phyloP scores from a whole-genome alignment of 2,888 invertebrate genomes.

The Mythimna loreyi region DNA sequence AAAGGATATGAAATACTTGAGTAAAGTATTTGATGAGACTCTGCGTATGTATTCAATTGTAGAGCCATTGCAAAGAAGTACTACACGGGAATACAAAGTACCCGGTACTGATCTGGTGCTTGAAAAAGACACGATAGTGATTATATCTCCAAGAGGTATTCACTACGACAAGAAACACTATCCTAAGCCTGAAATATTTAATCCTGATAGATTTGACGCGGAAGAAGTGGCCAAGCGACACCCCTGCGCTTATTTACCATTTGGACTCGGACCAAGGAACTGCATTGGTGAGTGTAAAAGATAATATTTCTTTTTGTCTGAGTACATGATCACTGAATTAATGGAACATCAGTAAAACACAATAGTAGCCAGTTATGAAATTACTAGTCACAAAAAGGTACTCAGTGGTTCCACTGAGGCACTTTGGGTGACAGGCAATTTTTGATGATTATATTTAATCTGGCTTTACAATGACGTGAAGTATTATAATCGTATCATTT shows the following conservation, averaged over 20 bases:
- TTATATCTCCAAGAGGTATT: slow-evolving; percentile 75
- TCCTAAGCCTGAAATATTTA: slow-evolving; percentile 82
- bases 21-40: slow-evolving; percentile 77
- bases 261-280: slow-evolving; percentile 82
- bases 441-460: background rate
- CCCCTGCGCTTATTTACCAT: slow-evolving; percentile 79
- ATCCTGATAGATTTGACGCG: slow-evolving; percentile 83
- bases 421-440: no score
- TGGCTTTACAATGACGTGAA: background rate
- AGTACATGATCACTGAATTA: no score
- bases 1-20: slow-evolving; percentile 79
- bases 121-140: slow-evolving; percentile 74
- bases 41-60: slow-evolving; percentile 84
- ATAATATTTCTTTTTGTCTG: no score
- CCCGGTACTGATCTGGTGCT: slow-evolving; percentile 76
- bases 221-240: slow-evolving; percentile 73
- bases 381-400: no score
- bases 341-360: no score
- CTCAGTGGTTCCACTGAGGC: no score
- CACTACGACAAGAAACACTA: slow-evolving; percentile 83
- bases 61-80: slow-evolving; percentile 76
- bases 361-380: no score
- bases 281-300: slow-evolving; percentile 85
- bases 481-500: no score
- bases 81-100: slow-evolving; percentile 73